These are phyloP conservation scores for Propsilocerus akamusi DNA, from an alignment of 1,140 invertebrate genomes.

Conservation along the genomic window DNA sequence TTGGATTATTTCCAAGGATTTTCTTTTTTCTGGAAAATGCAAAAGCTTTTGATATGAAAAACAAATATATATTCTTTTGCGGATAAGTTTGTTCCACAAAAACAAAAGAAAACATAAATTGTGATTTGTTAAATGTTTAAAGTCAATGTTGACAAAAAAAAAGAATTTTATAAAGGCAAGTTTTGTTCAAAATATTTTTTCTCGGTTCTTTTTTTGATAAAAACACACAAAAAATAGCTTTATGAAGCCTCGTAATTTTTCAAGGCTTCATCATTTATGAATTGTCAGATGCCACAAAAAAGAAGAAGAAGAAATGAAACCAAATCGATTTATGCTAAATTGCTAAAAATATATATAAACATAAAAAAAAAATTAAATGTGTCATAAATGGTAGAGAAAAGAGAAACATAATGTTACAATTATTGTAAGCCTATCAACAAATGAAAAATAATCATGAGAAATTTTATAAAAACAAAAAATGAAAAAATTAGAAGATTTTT, in stretches of 20 bases:
- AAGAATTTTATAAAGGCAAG: not conserved
- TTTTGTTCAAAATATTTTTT: not conserved
- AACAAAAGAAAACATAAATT: no score
- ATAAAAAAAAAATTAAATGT: no score
- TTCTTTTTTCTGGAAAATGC: no score
- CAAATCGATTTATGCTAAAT: constrained; percentile 2
- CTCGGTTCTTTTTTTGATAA: no score
- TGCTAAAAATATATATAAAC: not conserved
- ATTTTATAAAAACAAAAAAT: not conserved
- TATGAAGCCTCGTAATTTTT: not conserved
- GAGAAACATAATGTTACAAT: no score
- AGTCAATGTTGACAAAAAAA: not conserved
- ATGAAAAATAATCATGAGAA: not conserved
- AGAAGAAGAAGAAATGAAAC: no score
- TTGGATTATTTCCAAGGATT: no score
- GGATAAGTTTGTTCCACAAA: no score
- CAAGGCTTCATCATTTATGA: not conserved
- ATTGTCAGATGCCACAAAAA: not conserved
- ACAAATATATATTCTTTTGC: no score
- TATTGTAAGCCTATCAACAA: no score
- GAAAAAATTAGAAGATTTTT: no score
- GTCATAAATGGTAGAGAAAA: not conserved
- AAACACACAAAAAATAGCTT: constrained; percentile 2
- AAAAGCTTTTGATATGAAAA: no score
- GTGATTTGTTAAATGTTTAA: constrained; percentile 2